Percentiles rank a stretch among this genome's conserved stretches.
Evolutionary conservation across 1,140 invertebrate species (phyloP).

Genomic region (Leptonema lineaticorne): DNA sequence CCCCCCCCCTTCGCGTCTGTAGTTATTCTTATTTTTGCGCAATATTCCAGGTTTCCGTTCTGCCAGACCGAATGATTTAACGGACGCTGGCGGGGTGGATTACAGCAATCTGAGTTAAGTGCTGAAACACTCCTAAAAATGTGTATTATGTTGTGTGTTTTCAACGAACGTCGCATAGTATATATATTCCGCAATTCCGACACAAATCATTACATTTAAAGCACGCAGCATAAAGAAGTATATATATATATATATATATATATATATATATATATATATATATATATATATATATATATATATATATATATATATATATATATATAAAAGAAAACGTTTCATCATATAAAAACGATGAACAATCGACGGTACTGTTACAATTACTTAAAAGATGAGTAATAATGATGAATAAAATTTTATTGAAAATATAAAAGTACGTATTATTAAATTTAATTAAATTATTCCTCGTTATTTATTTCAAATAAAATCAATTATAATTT

Average conservation of each 20-base stretch:
- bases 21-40: neutral
- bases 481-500: too few relatives aligned
- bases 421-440: too few relatives aligned
- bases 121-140: conserved; percentile 3
- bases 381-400: too few relatives aligned
- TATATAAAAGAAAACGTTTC: too few relatives aligned
- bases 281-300: neutral
- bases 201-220: too few relatives aligned
- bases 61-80: conserved; percentile 2
- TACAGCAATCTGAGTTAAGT: conserved; percentile 24
- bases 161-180: neutral
- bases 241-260: neutral
- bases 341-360: too few relatives aligned
- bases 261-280: neutral
- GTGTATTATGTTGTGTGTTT: neutral
- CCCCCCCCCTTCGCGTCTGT: neutral
- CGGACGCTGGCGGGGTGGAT: neutral
- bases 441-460: too few relatives aligned
- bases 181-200: neutral
- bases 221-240: too few relatives aligned
- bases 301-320: too few relatives aligned
- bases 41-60: neutral
- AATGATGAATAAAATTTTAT: too few relatives aligned
- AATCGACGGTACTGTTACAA: too few relatives aligned
- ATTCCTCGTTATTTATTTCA: too few relatives aligned